Evolutionary conservation across 2,888 invertebrate genomes (phyloP), one percentile per base, ranked within the genome.

Genomic region (Tortrix viridana): DNA sequence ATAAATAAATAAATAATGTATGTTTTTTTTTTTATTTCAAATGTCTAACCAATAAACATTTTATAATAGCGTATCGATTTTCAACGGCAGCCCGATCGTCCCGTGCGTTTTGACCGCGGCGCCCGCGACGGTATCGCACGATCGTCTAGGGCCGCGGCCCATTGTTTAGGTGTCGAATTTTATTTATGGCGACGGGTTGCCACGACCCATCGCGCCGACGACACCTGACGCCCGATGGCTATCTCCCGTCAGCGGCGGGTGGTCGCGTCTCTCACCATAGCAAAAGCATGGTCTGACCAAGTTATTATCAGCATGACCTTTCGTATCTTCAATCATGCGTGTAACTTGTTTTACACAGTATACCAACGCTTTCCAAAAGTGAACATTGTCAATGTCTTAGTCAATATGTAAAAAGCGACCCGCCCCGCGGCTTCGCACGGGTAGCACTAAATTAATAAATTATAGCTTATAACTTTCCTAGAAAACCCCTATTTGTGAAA

Each of bases 81-180:
- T 75, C 76, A 49, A 68, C 67, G 74, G 77, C 75, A 74, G 76
- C 75, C 65, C 68, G 69, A 73, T 75, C 72, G 71, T 78, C 72
- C 75, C 75, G 78, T 77, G 70, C 68, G 70, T 82, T 83, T 76
- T 82, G 84, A 84, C 80, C 73, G 74, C 67, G 66, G 68, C 65
- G 69, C 67, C 56, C 67, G 73, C 67, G 73, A 61, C 67, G 69
- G 71, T 85, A 87, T 86, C 87, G 72, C 47, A 60, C 65, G 77
- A 86, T 84, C 81, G 72, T 67, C 77, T 78, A 76, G 79, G 75
- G 75, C 78, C 74, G 74, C 74, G 72, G 69, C 68, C 81, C 79
- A 89, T 89, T 89, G 88, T 89, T 80, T 82, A 79, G 77, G 77
- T 81, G 87, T 89, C 88, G 86, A 88, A 83, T 82, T 82, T 83